Evolutionary conservation across 2,797 vertebrate species (phyloP), one percentile per base, ranked within the genome.

Genomic region (Lepidocolaptes lacrymiger): DNA sequence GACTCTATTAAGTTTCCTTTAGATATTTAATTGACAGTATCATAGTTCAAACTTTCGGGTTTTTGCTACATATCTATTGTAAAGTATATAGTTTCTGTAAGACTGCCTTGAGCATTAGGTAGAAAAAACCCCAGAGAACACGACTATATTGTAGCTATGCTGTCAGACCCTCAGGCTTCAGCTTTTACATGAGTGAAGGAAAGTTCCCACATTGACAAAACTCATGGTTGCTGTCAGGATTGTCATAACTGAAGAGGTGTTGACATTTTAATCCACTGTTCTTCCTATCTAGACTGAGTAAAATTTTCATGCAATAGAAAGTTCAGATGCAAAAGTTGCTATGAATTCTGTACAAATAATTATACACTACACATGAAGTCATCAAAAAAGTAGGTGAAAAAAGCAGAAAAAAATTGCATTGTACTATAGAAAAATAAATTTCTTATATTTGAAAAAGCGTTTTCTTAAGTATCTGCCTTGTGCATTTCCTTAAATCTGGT

Each of bases 81-180:
- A 54, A 84, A 39, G 3, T 14, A 18, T 39, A n/a, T 26, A 15
- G 7, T 23, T 73, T 27, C 52, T 71, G 5, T 6, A 55, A 86
- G 32, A 19, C 12, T 68, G 19, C 9, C 14, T 34, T 88, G 26
- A 82, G 10, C 22, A 24, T n/a, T 24, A 36, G 12, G 7, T 24
- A 6, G 1, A 2, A 10, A 37, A n/a, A 39, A 28, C 0, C 0
- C 2, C 8, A n/a, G 37, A 55, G 32, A 72, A 36, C 34, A 22
- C 4, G 36, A 52, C 7, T 23, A 3, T 51, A 24, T 32, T 46
- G 7, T 39, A 61, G 15, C 11, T 85, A 88, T 86, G 56, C 58
- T 59, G 32, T 49, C 39, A 55, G 43, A 27, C 7, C n/a, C 77
- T 28, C 46, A 72, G 52, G n/a, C 22, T 59, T 78, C 59, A 30